Percentiles rank a stretch among this genome's conserved stretches.
phyloP scores from a whole-genome alignment of 2,797 vertebrate species.

The Iguana delicatissima region DNA sequence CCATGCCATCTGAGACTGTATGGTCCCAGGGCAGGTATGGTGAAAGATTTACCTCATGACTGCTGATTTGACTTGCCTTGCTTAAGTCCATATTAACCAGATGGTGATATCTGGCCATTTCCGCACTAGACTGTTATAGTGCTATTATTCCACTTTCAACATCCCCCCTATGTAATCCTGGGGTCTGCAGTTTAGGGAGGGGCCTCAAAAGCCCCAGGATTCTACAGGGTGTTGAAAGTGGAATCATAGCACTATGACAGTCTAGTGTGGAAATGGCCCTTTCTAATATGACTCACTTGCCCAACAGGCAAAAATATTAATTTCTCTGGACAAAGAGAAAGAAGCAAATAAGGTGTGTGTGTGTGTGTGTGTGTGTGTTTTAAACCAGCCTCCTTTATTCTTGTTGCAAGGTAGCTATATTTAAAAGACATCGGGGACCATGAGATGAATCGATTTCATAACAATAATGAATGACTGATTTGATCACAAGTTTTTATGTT shows the following conservation, averaged over 20 bases:
- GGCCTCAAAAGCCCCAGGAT: no score
- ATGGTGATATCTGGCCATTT: background rate
- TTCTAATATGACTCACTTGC: background rate
- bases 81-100: background rate
- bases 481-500: background rate
- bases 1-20: background rate
- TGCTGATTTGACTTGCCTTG: background rate
- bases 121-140: no score
- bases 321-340: background rate
- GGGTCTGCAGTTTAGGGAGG: no score
- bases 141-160: no score
- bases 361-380: background rate
- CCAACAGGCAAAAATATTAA: background rate
- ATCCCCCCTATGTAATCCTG: no score
- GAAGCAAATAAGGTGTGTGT: background rate
- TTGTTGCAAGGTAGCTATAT: background rate
- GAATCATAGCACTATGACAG: no score
- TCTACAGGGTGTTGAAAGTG: no score
- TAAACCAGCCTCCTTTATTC: no score
- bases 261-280: no score
- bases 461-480: background rate
- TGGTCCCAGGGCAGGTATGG: background rate
- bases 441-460: background rate
- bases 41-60: background rate
- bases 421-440: background rate